Percentiles rank a stretch among this genome's conserved stretches.
These are phyloP conservation scores for Esox niger DNA, from an alignment of 2,113 vertebrate genomes.

Conservation along the genomic window DNA sequence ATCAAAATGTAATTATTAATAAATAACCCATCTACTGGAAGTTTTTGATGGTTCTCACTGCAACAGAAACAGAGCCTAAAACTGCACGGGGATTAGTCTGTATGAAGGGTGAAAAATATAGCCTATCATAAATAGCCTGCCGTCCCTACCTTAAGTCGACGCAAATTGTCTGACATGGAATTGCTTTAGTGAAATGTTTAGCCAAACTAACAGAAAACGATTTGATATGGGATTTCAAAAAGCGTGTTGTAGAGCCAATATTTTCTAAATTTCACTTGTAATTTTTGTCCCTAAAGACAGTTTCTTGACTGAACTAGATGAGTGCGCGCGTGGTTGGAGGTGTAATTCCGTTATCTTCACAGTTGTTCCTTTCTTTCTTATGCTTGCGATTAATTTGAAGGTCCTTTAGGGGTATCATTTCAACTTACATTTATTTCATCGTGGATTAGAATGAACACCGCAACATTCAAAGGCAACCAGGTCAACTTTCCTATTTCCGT, in stretches of 20 bases:
- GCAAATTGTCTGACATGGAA: too few species aligned
- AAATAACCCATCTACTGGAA: neutral
- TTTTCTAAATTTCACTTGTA: slow-evolving; percentile 4
- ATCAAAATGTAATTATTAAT: too few species aligned
- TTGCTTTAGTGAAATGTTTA: too few species aligned
- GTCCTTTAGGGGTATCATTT: slow-evolving; percentile 42
- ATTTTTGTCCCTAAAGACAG: slow-evolving; percentile 42
- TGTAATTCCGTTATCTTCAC: slow-evolving; percentile 60
- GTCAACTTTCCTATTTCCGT: slow-evolving; percentile 74
- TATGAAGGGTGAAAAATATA: too few species aligned
- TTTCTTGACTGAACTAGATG: slow-evolving; percentile 17
- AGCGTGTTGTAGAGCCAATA: neutral
- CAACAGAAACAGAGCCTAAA: neutral
- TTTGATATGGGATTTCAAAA: neutral
- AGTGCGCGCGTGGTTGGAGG: slow-evolving; percentile 32
- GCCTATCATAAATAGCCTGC: too few species aligned
- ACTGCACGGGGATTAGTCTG: too few species aligned
- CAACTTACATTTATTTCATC: slow-evolving; percentile 31
- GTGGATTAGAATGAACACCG: slow-evolving; percentile 40
- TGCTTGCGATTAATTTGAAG: slow-evolving; percentile 25
- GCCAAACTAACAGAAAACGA: too few species aligned
- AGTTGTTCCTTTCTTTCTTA: slow-evolving; percentile 31
- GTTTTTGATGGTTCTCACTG: neutral
- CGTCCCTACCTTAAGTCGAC: too few species aligned
- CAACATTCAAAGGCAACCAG: slow-evolving; percentile 71